A percentile compares a stretch with the other conserved stretches of the same genome.
Evolutionary conservation across 2,888 invertebrate species (phyloP).

Genomic region (Archips xylosteana): DNA sequence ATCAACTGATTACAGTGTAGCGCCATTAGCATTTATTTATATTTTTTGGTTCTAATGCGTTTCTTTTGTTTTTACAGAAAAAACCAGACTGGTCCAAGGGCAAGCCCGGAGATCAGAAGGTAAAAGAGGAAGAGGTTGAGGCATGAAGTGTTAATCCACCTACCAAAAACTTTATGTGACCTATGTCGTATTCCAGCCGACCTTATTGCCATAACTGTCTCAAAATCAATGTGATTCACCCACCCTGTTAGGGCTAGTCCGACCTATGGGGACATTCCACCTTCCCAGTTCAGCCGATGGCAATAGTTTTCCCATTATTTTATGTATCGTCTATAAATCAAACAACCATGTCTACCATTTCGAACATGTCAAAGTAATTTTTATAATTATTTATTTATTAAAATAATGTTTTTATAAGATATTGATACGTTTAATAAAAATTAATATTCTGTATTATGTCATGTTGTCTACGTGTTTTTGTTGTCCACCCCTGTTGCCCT

Average conservation of each 20-base stretch:
- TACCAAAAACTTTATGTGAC: conserved; percentile 70
- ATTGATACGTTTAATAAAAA: conserved; percentile 78
- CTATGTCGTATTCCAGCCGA: conserved; percentile 68
- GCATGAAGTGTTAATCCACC: conserved; percentile 87
- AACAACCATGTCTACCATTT: conserved; percentile 64
- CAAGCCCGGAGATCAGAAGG: conserved; percentile 95
- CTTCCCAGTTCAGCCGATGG: conserved; percentile 50
- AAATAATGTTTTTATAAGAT: conserved; percentile 80
- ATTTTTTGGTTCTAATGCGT: conserved; percentile 45
- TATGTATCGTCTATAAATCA: conserved; percentile 68
- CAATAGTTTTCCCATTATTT: conserved; percentile 59
- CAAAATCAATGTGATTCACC: conserved; percentile 69
- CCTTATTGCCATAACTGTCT: conserved; percentile 64
- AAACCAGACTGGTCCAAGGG: conserved; percentile 98
- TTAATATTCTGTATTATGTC: conserved; percentile 81
- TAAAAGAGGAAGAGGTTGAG: conserved; percentile 93
- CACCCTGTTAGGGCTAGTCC: conserved; percentile 48
- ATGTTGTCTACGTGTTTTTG: conserved; percentile 59
- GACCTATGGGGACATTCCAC: conserved; percentile 44
- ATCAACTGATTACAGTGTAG: conserved; percentile 46
- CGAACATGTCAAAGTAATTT: conserved; percentile 69
- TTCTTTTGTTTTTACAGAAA: conserved; percentile 88
- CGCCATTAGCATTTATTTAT: conserved; percentile 45
- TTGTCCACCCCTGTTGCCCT: conserved; percentile 10
- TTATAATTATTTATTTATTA: conserved; percentile 78